These are phyloP conservation scores for Thymallus thymallus DNA, from an alignment of 2,113 vertebrate genomes.

Conservation along the genomic window DNA sequence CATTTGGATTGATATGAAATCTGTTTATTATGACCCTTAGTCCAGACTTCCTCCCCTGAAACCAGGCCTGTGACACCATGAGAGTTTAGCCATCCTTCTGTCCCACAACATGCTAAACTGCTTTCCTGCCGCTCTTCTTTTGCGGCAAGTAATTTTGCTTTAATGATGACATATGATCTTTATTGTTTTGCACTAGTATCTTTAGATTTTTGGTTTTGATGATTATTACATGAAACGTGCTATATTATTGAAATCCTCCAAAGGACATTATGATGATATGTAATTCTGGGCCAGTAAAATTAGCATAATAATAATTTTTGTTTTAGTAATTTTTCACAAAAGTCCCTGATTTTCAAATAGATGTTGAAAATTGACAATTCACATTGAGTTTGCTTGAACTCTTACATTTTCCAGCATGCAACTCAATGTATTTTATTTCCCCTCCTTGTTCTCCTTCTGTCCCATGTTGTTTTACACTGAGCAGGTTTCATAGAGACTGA, in stretches of 20 bases:
- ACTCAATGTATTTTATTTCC: too few species aligned
- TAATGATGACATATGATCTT: conserved; percentile 1
- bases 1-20: conserved; percentile 34
- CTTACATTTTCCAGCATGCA: too few species aligned
- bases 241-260: conserved; percentile 14
- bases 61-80: not conserved
- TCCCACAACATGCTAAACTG: not conserved
- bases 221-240: conserved; percentile 1
- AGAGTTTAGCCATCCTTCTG: not conserved
- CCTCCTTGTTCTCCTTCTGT: not conserved
- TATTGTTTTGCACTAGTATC: conserved; percentile 29
- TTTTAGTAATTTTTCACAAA: too few species aligned
- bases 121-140: not conserved
- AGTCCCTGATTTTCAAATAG: too few species aligned
- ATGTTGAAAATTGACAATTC: too few species aligned
- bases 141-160: conserved; percentile 17
- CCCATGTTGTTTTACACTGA: conserved; percentile 15
- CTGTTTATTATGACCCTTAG: conserved; percentile 19
- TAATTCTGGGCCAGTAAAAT: not conserved
- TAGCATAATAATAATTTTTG: too few species aligned
- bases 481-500: conserved; percentile 4
- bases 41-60: not conserved
- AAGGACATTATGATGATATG: not conserved
- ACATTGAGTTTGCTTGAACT: too few species aligned
- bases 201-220: conserved; percentile 8